Percentiles rank a stretch among this genome's conserved stretches.
These are phyloP conservation scores for Parasteatoda tepidariorum DNA, from an alignment of 1,140 invertebrate genomes.

Conservation along the genomic window DNA sequence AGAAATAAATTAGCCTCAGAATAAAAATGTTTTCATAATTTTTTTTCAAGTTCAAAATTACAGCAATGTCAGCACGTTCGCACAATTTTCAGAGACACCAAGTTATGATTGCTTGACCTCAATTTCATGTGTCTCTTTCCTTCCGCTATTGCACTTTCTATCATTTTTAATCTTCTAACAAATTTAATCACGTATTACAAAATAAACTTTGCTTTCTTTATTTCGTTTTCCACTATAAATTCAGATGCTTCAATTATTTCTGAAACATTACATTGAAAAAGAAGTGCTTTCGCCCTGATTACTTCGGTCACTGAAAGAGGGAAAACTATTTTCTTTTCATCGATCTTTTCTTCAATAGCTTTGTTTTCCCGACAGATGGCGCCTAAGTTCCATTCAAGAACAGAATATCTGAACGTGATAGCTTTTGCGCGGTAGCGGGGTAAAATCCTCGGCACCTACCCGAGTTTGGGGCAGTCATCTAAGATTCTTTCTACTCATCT, in stretches of 20 bases:
- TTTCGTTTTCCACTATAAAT: neutral
- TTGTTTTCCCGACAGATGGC: neutral
- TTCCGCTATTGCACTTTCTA: too few species aligned
- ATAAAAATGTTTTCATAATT: too few species aligned
- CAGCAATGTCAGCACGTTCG: neutral
- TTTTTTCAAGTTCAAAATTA: too few species aligned
- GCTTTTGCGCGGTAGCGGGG: neutral
- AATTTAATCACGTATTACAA: neutral
- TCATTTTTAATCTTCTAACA: neutral
- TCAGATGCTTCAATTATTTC: neutral
- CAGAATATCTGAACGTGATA: neutral
- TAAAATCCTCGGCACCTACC: neutral
- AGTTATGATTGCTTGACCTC: too few species aligned
- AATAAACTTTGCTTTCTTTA: neutral
- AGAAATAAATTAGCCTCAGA: too few species aligned
- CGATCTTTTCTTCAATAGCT: neutral
- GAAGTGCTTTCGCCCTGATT: neutral
- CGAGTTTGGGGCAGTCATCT: neutral
- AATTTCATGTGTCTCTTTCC: too few species aligned
- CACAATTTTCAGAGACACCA: neutral
- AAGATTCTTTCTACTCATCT: neutral
- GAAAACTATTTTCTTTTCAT: neutral
- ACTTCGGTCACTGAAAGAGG: neutral
- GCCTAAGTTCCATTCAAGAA: neutral
- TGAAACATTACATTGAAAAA: neutral